Evolutionary conservation across 2,888 invertebrate genomes (phyloP), one percentile per base, ranked within the genome.

Genomic region (Cataglyphis albicans): DNA sequence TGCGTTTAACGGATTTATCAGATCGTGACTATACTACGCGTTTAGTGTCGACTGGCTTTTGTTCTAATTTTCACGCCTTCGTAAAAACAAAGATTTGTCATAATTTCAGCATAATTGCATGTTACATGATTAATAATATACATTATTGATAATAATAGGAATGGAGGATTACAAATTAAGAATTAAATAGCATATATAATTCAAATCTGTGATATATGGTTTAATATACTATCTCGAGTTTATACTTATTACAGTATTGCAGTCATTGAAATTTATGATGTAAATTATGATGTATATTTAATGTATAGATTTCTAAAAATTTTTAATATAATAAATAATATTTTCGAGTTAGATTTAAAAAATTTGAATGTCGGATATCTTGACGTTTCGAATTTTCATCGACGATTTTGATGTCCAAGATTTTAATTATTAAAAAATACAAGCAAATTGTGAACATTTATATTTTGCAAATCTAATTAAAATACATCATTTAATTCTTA

Each of bases 1-100:
- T 25, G 32, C 44, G 78, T 59, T 78, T 78, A 78, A n/a, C 57
- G 7, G 44, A 70, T 61, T 78, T 80, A 80, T 35, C 61, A 59
- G 78, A 70, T 80, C 70, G 78, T 80, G 70, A 80, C 70, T 21
- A 12, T 48, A 70, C 57, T 25, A 9, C 68, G 5, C 25, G 35
- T 48, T 67, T 48, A 48, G 4, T 29, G 35, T 15, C 52, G 21
- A 35, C n/a, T 65, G 25, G 32, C 21, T 41, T 21, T 55, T 18
- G 70, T 48, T 9, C 70, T 70, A 80, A 80, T 70, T 70, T 70
- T 48, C 48, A 70, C 21, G 70, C 21, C 18, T 44, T 57, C 38
- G 12, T 59, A 70, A 59, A 52, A 21, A n/a, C 10, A 10, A 41
- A 35, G 32, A 44, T 5, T 10, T 10, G 32, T 18, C 5, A 64